phyloP scores from a whole-genome alignment of 2,888 invertebrate genomes.

The Sussaba pulchella region DNA sequence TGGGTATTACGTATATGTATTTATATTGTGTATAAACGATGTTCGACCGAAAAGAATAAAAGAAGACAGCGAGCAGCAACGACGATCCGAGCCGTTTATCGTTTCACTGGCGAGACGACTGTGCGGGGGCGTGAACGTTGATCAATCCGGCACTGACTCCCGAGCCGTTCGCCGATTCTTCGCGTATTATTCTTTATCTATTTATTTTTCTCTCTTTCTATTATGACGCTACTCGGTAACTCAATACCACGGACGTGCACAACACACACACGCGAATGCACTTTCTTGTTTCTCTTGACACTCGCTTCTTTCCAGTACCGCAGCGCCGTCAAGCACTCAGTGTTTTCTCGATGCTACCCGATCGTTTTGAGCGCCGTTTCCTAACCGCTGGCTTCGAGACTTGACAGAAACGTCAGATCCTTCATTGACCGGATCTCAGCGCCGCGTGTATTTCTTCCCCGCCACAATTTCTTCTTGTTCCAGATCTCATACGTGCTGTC shows the following conservation, averaged over 20 bases:
- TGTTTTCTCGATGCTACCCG: slow-evolving; percentile 34
- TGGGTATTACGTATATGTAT: slow-evolving; percentile 4
- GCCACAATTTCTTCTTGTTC: neutral
- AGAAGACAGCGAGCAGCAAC: neutral
- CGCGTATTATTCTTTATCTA: slow-evolving; percentile 60
- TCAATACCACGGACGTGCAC: slow-evolving; percentile 9
- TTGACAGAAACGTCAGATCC: slow-evolving; percentile 54
- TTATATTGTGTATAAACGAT: slow-evolving; percentile 10
- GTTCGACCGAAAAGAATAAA: neutral
- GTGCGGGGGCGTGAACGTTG: slow-evolving; percentile 65
- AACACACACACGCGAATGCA: neutral
- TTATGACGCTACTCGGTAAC: neutral
- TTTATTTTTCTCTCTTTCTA: neutral
- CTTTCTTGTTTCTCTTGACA: slow-evolving; percentile 1
- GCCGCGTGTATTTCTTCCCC: slow-evolving; percentile 37
- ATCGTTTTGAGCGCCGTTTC: neutral
- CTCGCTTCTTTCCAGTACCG: slow-evolving; percentile 19
- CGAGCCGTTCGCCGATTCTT: slow-evolving; percentile 67
- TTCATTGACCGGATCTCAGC: slow-evolving; percentile 43
- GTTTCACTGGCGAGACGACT: neutral
- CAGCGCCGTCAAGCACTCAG: slow-evolving; percentile 14
- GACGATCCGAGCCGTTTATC: neutral
- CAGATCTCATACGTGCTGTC: slow-evolving; percentile 9
- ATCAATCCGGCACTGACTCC: slow-evolving; percentile 76
- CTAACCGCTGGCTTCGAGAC: slow-evolving; percentile 4